phyloP scores from a whole-genome alignment of 2,888 invertebrate genomes.

The Leucophenga montana region DNA sequence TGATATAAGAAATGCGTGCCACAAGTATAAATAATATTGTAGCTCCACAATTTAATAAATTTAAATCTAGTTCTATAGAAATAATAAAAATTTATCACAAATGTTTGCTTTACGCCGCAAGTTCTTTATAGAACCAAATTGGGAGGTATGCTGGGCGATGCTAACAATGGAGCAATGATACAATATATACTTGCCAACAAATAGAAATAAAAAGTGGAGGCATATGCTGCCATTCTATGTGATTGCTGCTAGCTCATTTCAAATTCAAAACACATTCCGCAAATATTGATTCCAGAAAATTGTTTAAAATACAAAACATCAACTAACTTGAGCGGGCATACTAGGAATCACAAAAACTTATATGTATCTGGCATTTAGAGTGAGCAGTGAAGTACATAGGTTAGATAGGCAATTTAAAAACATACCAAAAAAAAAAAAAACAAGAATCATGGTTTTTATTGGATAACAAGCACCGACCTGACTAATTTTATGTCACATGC shows the following conservation, averaged over 20 bases:
- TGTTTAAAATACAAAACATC: constrained; percentile 57
- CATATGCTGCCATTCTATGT: not conserved
- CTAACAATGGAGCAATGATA: not conserved
- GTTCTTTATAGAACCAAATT: no score
- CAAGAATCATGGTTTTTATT: no score
- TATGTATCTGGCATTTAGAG: not conserved
- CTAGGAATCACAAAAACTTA: not conserved
- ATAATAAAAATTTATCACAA: not conserved
- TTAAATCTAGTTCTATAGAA: constrained; percentile 46
- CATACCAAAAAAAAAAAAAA: not conserved
- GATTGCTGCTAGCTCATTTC: constrained; percentile 49
- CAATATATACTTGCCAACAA: not conserved
- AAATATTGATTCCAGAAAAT: constrained; percentile 63
- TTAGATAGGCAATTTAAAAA: not conserved
- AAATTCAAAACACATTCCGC: constrained; percentile 64
- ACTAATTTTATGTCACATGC: constrained; percentile 8
- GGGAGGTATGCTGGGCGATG: no score
- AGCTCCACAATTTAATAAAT: constrained; percentile 61
- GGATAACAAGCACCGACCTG: not conserved
- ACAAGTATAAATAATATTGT: not conserved
- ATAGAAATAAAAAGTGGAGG: not conserved
- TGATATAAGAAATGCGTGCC: not conserved
- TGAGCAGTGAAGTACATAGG: not conserved
- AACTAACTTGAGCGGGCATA: constrained; percentile 33
- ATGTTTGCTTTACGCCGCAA: not conserved